Conservation (phyloP, 1,140 invertebrate species). For the Drosophila quadrilineata region DNA sequence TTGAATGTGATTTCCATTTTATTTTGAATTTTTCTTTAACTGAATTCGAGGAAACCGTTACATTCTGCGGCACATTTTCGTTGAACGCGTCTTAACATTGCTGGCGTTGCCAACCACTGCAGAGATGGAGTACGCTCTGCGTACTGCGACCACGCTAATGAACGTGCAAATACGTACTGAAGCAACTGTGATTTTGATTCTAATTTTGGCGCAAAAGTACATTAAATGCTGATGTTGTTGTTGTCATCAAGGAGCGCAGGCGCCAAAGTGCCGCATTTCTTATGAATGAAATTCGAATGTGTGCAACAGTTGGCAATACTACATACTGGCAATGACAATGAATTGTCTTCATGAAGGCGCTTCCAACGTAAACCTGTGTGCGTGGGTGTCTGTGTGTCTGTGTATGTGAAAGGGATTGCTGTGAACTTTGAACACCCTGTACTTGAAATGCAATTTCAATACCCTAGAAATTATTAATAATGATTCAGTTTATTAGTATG, state of each 20-base stretch:
- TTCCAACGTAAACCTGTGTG: background rate
- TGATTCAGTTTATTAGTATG: too few relatives aligned
- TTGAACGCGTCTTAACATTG: background rate
- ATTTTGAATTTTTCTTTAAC: background rate
- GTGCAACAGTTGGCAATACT: slow-evolving; percentile 57
- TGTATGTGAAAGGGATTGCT: background rate
- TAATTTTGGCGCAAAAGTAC: slow-evolving; percentile 60
- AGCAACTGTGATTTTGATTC: slow-evolving; percentile 53
- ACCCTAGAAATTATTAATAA: too few relatives aligned
- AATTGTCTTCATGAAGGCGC: slow-evolving; percentile 4
- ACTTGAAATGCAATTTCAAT: background rate
- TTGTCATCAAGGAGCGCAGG: slow-evolving; percentile 25
- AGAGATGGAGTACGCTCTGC: background rate
- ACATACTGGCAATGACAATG: slow-evolving; percentile 26
- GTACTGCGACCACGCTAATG: slow-evolving; percentile 45
- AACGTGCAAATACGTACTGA: slow-evolving; percentile 62
- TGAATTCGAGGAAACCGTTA: background rate
- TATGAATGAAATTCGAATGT: slow-evolving; percentile 59
- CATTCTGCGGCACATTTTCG: background rate
- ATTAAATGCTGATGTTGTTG: background rate
- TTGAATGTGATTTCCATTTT: background rate
- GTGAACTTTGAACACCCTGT: background rate
- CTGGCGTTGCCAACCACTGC: slow-evolving; percentile 11
- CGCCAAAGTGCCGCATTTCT: slow-evolving; percentile 35
- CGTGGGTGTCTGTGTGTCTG: background rate